Conservation (phyloP, 1,140 invertebrate species). For the Pteromalus puparum region DNA sequence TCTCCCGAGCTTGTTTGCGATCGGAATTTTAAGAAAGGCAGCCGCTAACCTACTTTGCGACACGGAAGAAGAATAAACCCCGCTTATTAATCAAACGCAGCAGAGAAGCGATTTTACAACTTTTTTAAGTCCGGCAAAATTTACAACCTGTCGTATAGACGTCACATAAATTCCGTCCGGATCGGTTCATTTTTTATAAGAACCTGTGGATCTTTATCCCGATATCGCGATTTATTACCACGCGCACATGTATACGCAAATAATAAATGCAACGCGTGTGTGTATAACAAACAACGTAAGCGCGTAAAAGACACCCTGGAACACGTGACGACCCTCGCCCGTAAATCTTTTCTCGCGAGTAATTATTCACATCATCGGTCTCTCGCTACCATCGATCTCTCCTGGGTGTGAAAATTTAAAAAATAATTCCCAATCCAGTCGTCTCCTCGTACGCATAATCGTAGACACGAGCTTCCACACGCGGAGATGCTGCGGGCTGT, state of each 20-base stretch:
- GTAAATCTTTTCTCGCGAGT: not conserved
- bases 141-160: no score
- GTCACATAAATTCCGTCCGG: not conserved
- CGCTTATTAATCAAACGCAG: not conserved
- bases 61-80: no score
- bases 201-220: not conserved
- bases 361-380: not conserved
- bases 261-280: no score
- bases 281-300: not conserved
- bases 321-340: no score
- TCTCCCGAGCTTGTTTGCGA: no score
- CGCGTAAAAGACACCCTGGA: not conserved
- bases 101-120: not conserved
- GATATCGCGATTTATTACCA: no score
- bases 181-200: not conserved
- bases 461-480: not conserved
- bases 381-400: not conserved
- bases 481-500: not conserved
- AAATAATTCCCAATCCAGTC: not conserved
- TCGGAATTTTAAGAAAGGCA: no score
- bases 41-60: no score
- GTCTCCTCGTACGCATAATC: not conserved
- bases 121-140: not conserved
- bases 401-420: not conserved
- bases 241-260: not conserved